phyloP scores from a whole-genome alignment of 2,113 vertebrate species.

The Ciconia maguari region DNA sequence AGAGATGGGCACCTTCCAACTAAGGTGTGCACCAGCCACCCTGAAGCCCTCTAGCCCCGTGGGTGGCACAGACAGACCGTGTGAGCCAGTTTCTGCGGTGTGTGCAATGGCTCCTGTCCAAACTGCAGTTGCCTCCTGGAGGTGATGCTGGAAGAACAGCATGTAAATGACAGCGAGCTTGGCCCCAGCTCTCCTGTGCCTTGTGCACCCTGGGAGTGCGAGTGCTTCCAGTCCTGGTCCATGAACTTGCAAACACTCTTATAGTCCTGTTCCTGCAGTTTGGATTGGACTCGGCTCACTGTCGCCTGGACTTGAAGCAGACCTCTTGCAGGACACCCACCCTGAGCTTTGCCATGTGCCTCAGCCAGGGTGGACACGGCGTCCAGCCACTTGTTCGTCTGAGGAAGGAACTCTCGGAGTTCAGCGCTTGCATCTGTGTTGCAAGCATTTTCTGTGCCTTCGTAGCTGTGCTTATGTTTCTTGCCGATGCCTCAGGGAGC shows the following conservation, averaged over 20 bases:
- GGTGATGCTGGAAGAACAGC: background rate
- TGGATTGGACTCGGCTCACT: background rate
- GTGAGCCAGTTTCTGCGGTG: background rate
- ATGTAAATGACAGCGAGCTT: background rate
- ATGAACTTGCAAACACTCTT: background rate
- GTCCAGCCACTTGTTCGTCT: background rate
- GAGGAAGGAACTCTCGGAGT: background rate
- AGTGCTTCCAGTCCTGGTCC: background rate
- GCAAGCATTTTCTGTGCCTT: slow-evolving; percentile 21
- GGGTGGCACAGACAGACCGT: fast-evolving
- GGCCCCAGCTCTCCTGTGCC: background rate
- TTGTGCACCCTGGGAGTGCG: background rate
- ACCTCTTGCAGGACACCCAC: background rate
- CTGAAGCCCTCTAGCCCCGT: fast-evolving
- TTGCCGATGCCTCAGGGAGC: slow-evolving; percentile 26
- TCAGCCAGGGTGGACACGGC: background rate
- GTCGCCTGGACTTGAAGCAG: fast-evolving
- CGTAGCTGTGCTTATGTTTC: slow-evolving; percentile 49
- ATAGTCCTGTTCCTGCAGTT: background rate
- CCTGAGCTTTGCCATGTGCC: fast-evolving
- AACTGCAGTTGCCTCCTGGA: fast-evolving
- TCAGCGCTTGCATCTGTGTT: slow-evolving; percentile 17
- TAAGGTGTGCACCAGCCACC: background rate
- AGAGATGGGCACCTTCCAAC: background rate
- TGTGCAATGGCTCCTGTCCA: background rate